Base-by-base conservation (phyloP, 2,888 invertebrate genomes). In the Tipula helvola region DNA sequence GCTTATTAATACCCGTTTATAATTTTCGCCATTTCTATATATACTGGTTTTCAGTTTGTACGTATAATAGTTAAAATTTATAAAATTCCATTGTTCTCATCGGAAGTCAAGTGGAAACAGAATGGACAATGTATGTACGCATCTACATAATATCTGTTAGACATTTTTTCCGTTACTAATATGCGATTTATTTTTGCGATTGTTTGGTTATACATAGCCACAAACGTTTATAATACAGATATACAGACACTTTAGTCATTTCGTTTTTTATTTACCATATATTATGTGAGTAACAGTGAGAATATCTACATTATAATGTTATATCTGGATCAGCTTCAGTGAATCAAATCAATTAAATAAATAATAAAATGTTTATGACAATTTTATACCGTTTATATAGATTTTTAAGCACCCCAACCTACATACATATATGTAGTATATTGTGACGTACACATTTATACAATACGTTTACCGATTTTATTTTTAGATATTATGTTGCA, bases 41-140 rank as follows among this genome's bases (percentile, higher is more conserved):
- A 28, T 28, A 71, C 71, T 71, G 18, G 71, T 71, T 39, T 39
- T 71, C 3, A n/a, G n/a, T n/a, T n/a, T n/a, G n/a, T n/a, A 28
- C 2, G 28, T 28, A 28, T 18, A 71, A 71, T 28, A 71, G 52
- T 57, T 28, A 28, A 28, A 28, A 28, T 28, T 28, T 57, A 12
- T 28, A 28, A 2, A 12, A 28, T 71, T 71, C 18, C 28, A 71
- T 71, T 71, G 71, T 71, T 71, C 71, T 8, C 71, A 71, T 71
- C 71, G 71, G 71, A 71, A 71, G 71, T 71, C 71, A 71, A 71
- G 71, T 71, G 71, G 71, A 71, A 71, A 71, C 71, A 71, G 71
- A 71, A 71, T 71, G 71, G 71, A 71, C 71, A 71, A 57, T 57
- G 16, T 57, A 57, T 57, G 4, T 57, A 57, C 52, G 52, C 52